Conservation (phyloP, 2,888 invertebrate genomes). For the Oeneis ivallda region DNA sequence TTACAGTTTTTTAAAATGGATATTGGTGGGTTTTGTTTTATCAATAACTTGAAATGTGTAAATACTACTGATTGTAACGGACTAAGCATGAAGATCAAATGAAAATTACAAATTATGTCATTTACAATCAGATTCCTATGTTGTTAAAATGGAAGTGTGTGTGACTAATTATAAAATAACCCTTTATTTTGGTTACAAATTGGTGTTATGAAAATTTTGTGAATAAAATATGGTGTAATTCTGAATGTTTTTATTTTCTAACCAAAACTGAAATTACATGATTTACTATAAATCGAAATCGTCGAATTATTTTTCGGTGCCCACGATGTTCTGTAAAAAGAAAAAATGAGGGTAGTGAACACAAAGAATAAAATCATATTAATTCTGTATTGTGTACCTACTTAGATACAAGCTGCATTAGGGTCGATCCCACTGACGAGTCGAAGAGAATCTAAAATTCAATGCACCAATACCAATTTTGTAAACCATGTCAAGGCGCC, state of each 20-base stretch:
- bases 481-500: no score
- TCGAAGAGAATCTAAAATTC: no score
- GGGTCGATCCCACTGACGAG: no score
- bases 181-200: slow-evolving; percentile 80
- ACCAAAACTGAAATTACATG: slow-evolving; percentile 15
- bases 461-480: no score
- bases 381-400: no score
- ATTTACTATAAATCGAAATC: slow-evolving; percentile 25
- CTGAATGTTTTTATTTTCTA: slow-evolving; percentile 48
- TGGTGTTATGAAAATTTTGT: slow-evolving; percentile 79
- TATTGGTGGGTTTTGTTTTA: slow-evolving; percentile 32
- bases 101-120: slow-evolving; percentile 48
- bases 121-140: slow-evolving; percentile 62
- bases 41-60: slow-evolving; percentile 50
- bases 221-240: slow-evolving; percentile 80
- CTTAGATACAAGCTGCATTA: no score
- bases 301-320: slow-evolving; percentile 56
- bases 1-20: slow-evolving; percentile 31
- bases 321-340: slow-evolving; percentile 70
- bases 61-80: slow-evolving; percentile 65
- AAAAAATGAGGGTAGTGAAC: not conserved
- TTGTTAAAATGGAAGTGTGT: slow-evolving; percentile 74
- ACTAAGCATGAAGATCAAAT: slow-evolving; percentile 50
- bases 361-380: no score
- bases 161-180: slow-evolving; percentile 73